A percentile compares a stretch with the other conserved stretches of the same genome.
phyloP scores from a whole-genome alignment of 2,113 vertebrate species.

The Loxodonta africana region DNA sequence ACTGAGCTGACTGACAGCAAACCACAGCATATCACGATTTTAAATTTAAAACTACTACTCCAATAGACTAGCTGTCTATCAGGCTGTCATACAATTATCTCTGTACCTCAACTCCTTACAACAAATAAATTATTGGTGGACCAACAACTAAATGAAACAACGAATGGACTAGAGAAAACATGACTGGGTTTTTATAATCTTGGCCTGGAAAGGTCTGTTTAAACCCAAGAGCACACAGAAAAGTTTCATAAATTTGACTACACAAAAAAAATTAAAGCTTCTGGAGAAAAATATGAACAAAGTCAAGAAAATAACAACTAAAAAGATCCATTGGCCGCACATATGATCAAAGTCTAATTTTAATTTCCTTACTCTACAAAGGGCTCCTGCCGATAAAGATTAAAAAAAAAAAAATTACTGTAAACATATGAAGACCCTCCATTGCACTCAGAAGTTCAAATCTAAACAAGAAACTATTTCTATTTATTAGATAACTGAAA shows the following conservation, averaged over 20 bases:
- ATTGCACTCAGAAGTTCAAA: neutral
- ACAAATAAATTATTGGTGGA: neutral
- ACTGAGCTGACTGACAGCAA: neutral
- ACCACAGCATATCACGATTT: neutral
- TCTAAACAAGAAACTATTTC: neutral
- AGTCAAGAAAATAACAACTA: neutral
- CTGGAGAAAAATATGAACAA: neutral
- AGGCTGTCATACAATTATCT: too few relatives aligned
- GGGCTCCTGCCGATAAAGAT: neutral
- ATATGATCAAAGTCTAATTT: neutral
- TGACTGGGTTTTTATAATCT: neutral
- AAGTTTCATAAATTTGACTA: neutral
- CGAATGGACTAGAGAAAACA: neutral
- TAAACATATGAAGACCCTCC: neutral
- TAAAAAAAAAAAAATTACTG: neutral
- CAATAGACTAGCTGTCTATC: too few relatives aligned
- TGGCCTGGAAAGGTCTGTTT: neutral
- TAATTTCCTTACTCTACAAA: neutral
- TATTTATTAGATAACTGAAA: neutral
- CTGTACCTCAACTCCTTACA: neutral
- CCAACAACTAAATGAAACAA: neutral
- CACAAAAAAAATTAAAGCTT: neutral
- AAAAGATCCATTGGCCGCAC: neutral
- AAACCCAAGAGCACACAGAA: neutral
- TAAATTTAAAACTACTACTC: neutral